A percentile compares a stretch with the other conserved stretches of the same genome.
phyloP scores from a whole-genome alignment of 2,888 invertebrate species.

The Chorisops tibialis region DNA sequence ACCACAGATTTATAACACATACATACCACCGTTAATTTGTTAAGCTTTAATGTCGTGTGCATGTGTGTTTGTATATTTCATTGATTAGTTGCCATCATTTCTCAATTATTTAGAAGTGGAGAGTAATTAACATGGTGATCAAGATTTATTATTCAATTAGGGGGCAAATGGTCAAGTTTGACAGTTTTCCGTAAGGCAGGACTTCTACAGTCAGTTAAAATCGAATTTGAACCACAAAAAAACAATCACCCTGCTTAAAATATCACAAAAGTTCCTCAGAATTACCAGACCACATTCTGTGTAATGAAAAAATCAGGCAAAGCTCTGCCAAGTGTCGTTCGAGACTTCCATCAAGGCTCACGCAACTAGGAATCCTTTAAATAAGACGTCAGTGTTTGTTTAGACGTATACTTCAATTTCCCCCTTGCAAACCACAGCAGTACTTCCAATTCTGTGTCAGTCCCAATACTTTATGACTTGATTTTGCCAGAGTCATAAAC shows the following conservation, averaged over 20 bases:
- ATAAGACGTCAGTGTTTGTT: too few relatives aligned
- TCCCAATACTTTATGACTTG: too few relatives aligned
- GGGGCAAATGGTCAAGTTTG: background rate
- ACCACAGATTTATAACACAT: background rate
- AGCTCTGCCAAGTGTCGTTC: too few relatives aligned
- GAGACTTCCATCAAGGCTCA: too few relatives aligned
- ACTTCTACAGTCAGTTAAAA: constrained; percentile 2
- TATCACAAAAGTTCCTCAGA: too few relatives aligned
- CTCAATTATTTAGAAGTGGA: constrained; percentile 17
- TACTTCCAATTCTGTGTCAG: too few relatives aligned
- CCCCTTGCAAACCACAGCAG: too few relatives aligned
- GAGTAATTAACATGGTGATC: constrained; percentile 15
- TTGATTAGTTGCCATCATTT: constrained; percentile 12
- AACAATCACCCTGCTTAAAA: background rate
- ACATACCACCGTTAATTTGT: background rate
- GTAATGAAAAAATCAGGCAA: too few relatives aligned
- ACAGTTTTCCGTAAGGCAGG: background rate
- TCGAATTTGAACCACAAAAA: background rate
- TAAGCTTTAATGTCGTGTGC: background rate
- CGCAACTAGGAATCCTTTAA: too few relatives aligned
- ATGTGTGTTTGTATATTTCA: background rate
- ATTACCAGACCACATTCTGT: background rate
- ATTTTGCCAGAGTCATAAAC: too few relatives aligned
- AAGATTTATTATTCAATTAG: constrained; percentile 21
- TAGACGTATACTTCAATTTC: too few relatives aligned